Evolutionary conservation across 2,888 invertebrate genomes (phyloP).

Genomic region (Acleris sparsana): DNA sequence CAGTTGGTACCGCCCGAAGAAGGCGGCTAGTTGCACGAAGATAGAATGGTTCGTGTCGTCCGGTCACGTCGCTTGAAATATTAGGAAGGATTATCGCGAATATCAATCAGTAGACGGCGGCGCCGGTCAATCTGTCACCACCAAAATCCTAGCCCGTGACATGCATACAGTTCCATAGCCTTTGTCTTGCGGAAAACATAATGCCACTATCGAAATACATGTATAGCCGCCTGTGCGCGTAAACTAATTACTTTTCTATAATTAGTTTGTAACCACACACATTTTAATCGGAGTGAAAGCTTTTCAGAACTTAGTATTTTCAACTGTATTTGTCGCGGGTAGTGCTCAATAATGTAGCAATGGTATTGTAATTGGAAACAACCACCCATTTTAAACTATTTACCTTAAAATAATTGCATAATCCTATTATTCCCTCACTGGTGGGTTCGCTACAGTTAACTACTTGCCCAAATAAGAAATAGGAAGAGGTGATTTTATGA

Average conservation of each 20-base stretch:
- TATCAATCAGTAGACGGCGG: constrained; percentile 55
- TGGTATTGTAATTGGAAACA: too few species aligned
- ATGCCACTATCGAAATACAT: too few species aligned
- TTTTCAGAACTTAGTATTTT: too few species aligned
- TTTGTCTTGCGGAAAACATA: neutral
- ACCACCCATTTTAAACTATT: too few species aligned
- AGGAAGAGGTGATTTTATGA: constrained; percentile 48
- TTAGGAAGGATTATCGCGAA: constrained; percentile 60
- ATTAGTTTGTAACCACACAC: too few species aligned
- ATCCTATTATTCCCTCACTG: neutral
- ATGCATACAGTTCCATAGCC: neutral
- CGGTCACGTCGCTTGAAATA: constrained; percentile 64
- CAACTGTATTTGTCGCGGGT: too few species aligned
- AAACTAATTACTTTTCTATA: too few species aligned
- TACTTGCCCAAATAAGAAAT: constrained; percentile 64
- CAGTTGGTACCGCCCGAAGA: constrained; percentile 20
- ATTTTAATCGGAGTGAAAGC: too few species aligned
- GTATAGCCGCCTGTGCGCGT: too few species aligned
- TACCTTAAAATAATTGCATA: too few species aligned
- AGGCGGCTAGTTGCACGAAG: constrained; percentile 31
- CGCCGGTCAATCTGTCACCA: constrained; percentile 45
- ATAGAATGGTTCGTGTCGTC: constrained; percentile 45
- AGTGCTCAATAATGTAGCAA: too few species aligned
- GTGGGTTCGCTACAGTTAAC: constrained; percentile 29
- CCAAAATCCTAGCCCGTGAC: neutral